Conservation (phyloP, 2,797 vertebrate species). For the Cossypha dichroa region DNA sequence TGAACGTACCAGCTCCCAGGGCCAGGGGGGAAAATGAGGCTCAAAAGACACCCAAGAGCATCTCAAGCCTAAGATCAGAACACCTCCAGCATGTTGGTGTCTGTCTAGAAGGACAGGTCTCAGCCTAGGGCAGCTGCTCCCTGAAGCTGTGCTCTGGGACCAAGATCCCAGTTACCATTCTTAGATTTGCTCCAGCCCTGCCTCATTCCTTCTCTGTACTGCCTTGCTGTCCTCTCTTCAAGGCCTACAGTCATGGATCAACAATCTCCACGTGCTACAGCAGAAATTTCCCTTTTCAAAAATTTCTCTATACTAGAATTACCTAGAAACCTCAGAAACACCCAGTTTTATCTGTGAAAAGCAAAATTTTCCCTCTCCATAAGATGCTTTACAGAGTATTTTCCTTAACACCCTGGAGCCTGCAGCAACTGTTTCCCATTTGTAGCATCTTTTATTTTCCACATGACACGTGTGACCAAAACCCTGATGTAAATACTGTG, state of each 20-base stretch:
- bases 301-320: not conserved
- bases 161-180: not conserved
- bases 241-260: not conserved
- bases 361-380: not conserved
- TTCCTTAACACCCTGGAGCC: not conserved
- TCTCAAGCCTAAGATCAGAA: not conserved
- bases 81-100: accelerated
- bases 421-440: constrained; percentile 26
- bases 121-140: not conserved
- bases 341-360: not conserved
- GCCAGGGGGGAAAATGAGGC: not conserved
- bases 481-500: constrained; percentile 1
- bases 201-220: not conserved
- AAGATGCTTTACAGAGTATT: not conserved
- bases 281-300: not conserved
- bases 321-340: not conserved
- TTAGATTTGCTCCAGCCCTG: too few species aligned
- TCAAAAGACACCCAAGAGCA: not conserved
- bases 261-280: not conserved
- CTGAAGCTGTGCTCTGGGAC: not conserved
- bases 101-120: not conserved
- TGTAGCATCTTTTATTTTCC: constrained; percentile 1
- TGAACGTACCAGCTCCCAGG: not conserved
- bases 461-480: not conserved
- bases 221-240: not conserved